Evolutionary conservation across 2,888 invertebrate species (phyloP).

Genomic region (Tetranychus truncatus): DNA sequence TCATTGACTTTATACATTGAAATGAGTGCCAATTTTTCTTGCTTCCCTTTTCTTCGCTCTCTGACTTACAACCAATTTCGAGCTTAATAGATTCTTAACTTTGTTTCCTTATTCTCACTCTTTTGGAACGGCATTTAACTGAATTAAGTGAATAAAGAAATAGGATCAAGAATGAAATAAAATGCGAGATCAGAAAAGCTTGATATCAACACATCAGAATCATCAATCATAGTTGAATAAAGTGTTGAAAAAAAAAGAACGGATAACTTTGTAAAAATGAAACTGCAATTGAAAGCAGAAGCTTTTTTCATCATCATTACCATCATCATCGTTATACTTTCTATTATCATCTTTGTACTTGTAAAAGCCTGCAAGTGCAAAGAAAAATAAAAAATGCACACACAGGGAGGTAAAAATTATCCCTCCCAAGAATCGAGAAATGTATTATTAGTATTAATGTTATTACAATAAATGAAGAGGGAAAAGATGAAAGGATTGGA

Average conservation of each 20-base stretch:
- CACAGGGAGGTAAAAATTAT: neutral
- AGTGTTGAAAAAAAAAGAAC: neutral
- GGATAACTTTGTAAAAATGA: neutral
- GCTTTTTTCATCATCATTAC: neutral
- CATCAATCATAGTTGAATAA: neutral
- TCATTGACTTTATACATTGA: too few relatives aligned
- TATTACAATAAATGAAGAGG: neutral
- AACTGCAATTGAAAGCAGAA: neutral
- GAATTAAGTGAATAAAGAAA: too few relatives aligned
- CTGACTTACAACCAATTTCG: too few relatives aligned
- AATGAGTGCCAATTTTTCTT: too few relatives aligned
- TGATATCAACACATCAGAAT: neutral
- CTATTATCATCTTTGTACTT: neutral
- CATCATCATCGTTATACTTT: neutral
- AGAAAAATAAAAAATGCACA: neutral
- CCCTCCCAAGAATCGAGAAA: neutral
- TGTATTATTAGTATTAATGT: neutral
- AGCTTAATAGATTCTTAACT: too few relatives aligned
- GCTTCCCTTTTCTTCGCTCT: too few relatives aligned
- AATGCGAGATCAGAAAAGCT: too few relatives aligned
- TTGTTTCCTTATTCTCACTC: too few relatives aligned
- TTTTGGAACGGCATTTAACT: too few relatives aligned
- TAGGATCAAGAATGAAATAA: too few relatives aligned
- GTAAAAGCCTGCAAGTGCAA: neutral
- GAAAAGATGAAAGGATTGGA: neutral